Percentiles rank a stretch among this genome's conserved stretches.
phyloP scores from a whole-genome alignment of 2,113 vertebrate genomes.

The Oostethus manadensis region DNA sequence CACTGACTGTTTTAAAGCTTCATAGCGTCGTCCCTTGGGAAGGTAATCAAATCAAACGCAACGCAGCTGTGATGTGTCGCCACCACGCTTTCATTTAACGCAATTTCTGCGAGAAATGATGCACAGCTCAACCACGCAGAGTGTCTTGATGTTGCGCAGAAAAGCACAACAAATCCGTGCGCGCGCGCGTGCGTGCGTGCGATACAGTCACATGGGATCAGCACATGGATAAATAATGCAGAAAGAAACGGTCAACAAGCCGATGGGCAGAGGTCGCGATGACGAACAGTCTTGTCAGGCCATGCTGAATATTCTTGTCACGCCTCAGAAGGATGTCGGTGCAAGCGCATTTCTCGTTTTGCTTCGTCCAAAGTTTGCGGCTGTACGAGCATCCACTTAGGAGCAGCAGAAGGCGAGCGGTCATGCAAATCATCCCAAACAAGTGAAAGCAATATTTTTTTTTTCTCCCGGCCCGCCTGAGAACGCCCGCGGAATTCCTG shows the following conservation, averaged over 20 bases:
- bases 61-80: constrained; percentile 15
- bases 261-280: constrained; percentile 27
- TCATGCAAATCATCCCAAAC: constrained; percentile 18
- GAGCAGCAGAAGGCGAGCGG: constrained; percentile 15
- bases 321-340: constrained; percentile 9
- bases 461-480: no score
- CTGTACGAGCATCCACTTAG: constrained; percentile 21
- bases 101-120: constrained; percentile 29
- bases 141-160: constrained; percentile 20
- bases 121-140: constrained; percentile 35
- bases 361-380: constrained; percentile 13
- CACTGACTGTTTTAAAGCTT: no score
- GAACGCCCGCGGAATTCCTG: constrained; percentile 52
- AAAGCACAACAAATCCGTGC: constrained; percentile 26
- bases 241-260: constrained; percentile 37
- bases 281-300: constrained; percentile 20
- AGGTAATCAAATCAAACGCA: background rate
- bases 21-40: no score
- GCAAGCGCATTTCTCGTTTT: background rate
- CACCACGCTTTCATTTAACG: constrained; percentile 23
- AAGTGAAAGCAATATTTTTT: constrained; percentile 4
- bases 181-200: background rate
- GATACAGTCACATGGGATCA: constrained; percentile 21
- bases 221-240: constrained; percentile 32
- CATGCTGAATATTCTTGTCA: constrained; percentile 13